These are phyloP conservation scores for Tetramorium parvispinum DNA, from an alignment of 1,140 invertebrate species.

Conservation along the genomic window DNA sequence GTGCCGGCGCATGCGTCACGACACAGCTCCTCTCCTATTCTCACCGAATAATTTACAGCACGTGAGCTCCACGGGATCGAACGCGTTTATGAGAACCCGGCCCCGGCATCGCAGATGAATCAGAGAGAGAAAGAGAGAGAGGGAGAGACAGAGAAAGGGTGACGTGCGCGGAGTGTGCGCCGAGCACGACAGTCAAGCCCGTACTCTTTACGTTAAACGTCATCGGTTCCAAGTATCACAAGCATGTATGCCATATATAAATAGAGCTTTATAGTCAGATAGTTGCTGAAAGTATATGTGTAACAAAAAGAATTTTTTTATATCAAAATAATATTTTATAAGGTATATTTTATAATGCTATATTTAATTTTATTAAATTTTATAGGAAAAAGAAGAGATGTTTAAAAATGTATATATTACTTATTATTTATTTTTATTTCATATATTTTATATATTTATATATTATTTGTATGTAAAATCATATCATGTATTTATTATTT, in stretches of 20 bases:
- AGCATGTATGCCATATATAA: neutral
- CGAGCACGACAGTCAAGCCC: neutral
- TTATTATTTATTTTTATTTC: neutral
- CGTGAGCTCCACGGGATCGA: slow-evolving; percentile 73
- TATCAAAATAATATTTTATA: too few species aligned
- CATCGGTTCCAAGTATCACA: neutral
- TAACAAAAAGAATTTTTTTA: neutral
- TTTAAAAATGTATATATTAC: neutral
- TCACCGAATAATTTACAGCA: slow-evolving; percentile 74
- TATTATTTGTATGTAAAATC: too few species aligned
- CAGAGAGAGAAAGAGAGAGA: slow-evolving; percentile 24
- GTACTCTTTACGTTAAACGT: slow-evolving; percentile 40
- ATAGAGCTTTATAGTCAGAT: neutral
- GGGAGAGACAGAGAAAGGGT: neutral
- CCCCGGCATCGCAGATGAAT: slow-evolving; percentile 66
- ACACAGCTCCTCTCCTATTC: slow-evolving; percentile 72
- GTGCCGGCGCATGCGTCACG: slow-evolving; percentile 68
- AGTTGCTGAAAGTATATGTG: neutral
- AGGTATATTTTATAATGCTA: too few species aligned
- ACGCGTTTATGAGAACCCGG: slow-evolving; percentile 67
- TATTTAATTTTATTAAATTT: neutral
- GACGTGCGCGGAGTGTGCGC: slow-evolving; percentile 34
- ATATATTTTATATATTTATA: neutral
- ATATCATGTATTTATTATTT: too few species aligned
- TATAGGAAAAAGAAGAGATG: neutral